Evolutionary conservation across 2,797 vertebrate species (phyloP).

Genomic region (Danio jaintianensis): DNA sequence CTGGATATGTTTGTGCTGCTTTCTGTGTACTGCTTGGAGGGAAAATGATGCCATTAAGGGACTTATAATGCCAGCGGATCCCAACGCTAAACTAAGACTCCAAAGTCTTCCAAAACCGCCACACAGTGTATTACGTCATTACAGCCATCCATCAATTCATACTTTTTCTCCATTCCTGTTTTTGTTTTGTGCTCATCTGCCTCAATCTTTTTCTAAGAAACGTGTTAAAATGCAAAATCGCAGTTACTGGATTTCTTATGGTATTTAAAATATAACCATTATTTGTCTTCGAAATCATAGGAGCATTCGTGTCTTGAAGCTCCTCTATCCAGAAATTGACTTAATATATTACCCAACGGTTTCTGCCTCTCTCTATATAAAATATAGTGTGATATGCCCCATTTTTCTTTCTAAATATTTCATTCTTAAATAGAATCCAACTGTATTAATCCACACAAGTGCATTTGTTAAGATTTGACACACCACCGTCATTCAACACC

Average conservation of each 20-base stretch:
- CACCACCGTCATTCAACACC: background rate
- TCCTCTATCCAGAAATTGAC: slow-evolving; percentile 11
- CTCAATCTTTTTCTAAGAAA: slow-evolving; percentile 10
- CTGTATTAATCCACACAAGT: slow-evolving; percentile 17
- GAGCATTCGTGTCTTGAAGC: background rate
- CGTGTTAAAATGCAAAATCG: slow-evolving; percentile 24
- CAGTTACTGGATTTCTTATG: background rate
- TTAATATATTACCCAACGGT: slow-evolving; percentile 34
- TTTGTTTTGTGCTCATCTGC: slow-evolving; percentile 2
- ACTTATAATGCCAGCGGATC: slow-evolving; percentile 76
- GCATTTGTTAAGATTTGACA: background rate
- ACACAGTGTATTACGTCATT: slow-evolving; percentile 68
- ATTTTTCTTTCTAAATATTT: slow-evolving; percentile 5
- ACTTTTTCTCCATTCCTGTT: background rate
- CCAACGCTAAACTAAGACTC: slow-evolving; percentile 72
- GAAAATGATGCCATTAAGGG: slow-evolving; percentile 77
- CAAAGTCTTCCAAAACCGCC: slow-evolving; percentile 68
- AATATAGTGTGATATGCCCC: background rate
- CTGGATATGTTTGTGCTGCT: slow-evolving; percentile 78
- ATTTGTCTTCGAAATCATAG: background rate
- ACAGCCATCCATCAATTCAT: slow-evolving; percentile 70
- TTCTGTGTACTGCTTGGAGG: slow-evolving; percentile 63
- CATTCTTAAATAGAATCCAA: background rate
- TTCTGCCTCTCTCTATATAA: slow-evolving; percentile 6
- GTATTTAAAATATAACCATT: background rate